Conservation (phyloP, 2,113 vertebrate species). For the Balaenoptera acutorostrata region DNA sequence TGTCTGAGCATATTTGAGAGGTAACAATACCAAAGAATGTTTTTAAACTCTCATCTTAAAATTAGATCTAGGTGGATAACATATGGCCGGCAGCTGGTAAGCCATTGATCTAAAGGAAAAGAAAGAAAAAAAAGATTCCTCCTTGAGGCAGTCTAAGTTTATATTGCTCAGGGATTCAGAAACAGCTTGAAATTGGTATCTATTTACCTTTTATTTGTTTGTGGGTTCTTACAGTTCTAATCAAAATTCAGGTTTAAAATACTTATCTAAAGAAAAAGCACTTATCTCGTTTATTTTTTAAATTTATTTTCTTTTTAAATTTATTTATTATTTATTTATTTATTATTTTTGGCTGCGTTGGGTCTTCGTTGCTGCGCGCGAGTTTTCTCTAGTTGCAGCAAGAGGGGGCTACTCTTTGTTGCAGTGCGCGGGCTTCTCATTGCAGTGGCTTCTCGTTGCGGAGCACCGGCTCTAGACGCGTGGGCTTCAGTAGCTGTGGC, state of each 20-base stretch:
- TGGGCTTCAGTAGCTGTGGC: no score
- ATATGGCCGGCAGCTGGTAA: neutral
- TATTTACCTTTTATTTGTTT: neutral
- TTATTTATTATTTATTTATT: neutral
- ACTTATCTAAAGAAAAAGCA: neutral
- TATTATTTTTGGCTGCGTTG: no score
- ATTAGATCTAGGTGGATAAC: neutral
- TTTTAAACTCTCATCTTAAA: neutral
- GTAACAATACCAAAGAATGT: neutral
- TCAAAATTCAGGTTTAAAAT: slow-evolving; percentile 17
- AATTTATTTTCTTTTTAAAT: neutral
- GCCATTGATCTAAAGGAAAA: neutral
- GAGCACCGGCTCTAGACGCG: no score
- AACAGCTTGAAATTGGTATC: neutral
- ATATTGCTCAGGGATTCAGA: neutral
- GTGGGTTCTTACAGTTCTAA: neutral
- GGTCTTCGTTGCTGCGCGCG: no score
- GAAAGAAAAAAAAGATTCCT: neutral
- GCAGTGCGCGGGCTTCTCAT: no score
- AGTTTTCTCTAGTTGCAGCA: no score
- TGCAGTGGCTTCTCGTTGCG: no score
- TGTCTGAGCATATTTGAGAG: neutral
- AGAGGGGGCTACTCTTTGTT: no score
- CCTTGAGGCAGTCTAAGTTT: neutral
- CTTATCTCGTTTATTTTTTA: neutral